Evolutionary conservation across 2,797 vertebrate genomes (phyloP).

Genomic region (Ispidina picta): DNA sequence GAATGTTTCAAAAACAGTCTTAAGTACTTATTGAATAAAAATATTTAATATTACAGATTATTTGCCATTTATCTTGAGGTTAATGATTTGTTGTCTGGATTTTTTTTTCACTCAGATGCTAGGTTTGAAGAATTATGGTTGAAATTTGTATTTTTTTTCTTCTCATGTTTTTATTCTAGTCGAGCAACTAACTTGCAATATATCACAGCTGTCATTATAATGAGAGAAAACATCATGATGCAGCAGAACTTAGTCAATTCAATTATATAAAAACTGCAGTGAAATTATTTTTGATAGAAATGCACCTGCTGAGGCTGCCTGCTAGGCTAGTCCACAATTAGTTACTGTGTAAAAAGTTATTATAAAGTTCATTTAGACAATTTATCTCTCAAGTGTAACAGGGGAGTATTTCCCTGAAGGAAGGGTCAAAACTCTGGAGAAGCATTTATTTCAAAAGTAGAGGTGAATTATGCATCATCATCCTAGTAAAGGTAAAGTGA

Average conservation of each 20-base stretch:
- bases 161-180: not conserved
- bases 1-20: not conserved
- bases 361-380: constrained; percentile 42
- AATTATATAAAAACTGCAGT: constrained; percentile 55
- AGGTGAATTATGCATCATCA: not conserved
- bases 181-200: constrained; percentile 12
- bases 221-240: constrained; percentile 56
- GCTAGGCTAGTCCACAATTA: constrained; percentile 44
- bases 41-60: not conserved
- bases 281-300: constrained; percentile 63
- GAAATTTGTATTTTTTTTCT: not conserved
- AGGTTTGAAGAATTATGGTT: not conserved
- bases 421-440: not conserved
- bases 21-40: not conserved
- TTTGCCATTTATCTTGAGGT: not conserved
- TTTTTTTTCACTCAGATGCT: not conserved
- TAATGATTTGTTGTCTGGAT: not conserved
- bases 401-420: not conserved
- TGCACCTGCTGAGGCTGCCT: constrained; percentile 49
- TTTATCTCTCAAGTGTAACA: constrained; percentile 3
- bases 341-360: constrained; percentile 42
- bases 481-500: not conserved
- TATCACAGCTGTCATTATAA: constrained; percentile 65
- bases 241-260: constrained; percentile 59
- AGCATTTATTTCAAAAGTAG: not conserved